Conservation (phyloP, 2,797 vertebrate species). For the Anolis apletophallus region DNA sequence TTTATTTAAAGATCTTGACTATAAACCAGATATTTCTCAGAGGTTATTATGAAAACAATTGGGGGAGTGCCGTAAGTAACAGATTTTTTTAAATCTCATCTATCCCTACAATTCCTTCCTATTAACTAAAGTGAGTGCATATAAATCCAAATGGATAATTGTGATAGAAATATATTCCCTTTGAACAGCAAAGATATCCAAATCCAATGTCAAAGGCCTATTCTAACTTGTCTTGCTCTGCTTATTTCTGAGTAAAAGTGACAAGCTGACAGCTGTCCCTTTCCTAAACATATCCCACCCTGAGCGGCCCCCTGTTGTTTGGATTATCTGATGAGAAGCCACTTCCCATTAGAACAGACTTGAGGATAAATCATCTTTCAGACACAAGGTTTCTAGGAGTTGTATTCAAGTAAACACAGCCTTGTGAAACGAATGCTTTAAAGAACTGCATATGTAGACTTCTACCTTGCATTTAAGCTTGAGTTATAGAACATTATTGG, state of each 20-base stretch:
- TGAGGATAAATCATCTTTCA: not conserved
- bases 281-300: not conserved
- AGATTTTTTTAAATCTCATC: not conserved
- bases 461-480: not conserved
- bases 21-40: not conserved
- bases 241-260: not conserved
- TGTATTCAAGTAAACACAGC: not conserved
- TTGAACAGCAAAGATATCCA: not conserved
- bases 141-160: not conserved
- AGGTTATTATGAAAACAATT: not conserved
- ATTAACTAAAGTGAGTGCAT: not conserved
- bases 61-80: not conserved
- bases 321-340: not conserved
- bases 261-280: not conserved
- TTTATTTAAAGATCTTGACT: constrained; percentile 46
- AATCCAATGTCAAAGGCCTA: not conserved
- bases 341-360: not conserved
- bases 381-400: not conserved
- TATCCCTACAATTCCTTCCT: not conserved
- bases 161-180: not conserved
- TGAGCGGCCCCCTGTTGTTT: not conserved
- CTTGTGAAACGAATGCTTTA: not conserved
- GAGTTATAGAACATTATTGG: not conserved
- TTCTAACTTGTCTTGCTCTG: not conserved
- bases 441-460: not conserved